A percentile compares a stretch with the other conserved stretches of the same genome.
Conservation (phyloP, 2,113 vertebrate species). For the Petaurus breviceps region DNA sequence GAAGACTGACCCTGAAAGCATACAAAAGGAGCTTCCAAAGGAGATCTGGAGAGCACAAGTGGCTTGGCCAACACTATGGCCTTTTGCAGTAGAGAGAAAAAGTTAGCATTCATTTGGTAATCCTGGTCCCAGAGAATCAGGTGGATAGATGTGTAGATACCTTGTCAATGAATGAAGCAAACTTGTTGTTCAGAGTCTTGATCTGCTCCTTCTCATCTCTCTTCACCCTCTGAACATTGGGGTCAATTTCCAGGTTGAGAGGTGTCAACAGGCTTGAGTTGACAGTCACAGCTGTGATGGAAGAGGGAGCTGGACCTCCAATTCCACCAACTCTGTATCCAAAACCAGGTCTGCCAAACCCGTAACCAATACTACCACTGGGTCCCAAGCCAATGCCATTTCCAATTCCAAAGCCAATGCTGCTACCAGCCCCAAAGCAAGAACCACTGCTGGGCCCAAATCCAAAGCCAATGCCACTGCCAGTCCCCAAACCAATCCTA, state of each 20-base stretch:
- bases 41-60: neutral
- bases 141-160: constrained; percentile 52
- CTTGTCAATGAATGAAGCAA: constrained; percentile 84
- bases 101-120: neutral
- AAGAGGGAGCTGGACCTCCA: constrained; percentile 58
- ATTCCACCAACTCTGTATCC: constrained; percentile 68
- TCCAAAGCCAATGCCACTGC: constrained; percentile 56
- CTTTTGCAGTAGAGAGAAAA: constrained; percentile 20
- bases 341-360: constrained; percentile 60
- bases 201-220: constrained; percentile 82
- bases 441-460: constrained; percentile 27
- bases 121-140: neutral
- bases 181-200: constrained; percentile 82
- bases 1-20: neutral
- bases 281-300: constrained; percentile 77
- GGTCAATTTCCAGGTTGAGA: constrained; percentile 79
- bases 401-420: constrained; percentile 47
- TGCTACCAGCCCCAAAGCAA: constrained; percentile 52
- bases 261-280: constrained; percentile 76
- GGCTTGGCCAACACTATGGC: neutral
- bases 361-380: constrained; percentile 44
- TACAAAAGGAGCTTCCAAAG: neutral
- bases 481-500: constrained; percentile 3
- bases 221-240: constrained; percentile 79
- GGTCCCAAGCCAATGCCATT: constrained; percentile 46